Conservation (phyloP, 2,113 vertebrate genomes). For the Sterna hirundo region DNA sequence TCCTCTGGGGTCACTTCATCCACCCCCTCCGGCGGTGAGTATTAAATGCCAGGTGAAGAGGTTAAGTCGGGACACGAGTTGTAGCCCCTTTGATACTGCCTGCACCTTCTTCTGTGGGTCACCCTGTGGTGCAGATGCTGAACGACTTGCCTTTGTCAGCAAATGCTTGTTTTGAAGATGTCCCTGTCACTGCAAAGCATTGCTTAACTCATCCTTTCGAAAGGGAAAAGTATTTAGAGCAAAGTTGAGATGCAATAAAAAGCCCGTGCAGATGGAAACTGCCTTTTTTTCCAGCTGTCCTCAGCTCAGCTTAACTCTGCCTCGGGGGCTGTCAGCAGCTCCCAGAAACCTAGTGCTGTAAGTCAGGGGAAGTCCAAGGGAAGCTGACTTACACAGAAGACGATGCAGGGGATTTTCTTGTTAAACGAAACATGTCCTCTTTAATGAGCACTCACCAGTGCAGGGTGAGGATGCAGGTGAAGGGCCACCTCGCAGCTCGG, state of each 20-base stretch:
- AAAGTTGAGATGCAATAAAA: constrained; percentile 33
- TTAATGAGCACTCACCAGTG: accelerated
- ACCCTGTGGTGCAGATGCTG: not conserved
- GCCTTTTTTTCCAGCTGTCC: not conserved
- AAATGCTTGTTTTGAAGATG: not conserved
- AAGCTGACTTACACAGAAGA: not conserved
- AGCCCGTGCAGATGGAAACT: not conserved
- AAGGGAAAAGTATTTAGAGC: constrained; percentile 24
- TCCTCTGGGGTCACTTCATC: not conserved
- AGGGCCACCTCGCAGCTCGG: accelerated
- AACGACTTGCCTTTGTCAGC: not conserved
- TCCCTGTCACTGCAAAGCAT: not conserved
- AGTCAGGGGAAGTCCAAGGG: not conserved
- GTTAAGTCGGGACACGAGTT: accelerated
- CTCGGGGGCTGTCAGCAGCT: not conserved
- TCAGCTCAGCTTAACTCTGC: not conserved
- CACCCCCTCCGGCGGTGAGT: accelerated
- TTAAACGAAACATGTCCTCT: not conserved
- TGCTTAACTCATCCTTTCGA: not conserved
- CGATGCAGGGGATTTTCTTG: not conserved
- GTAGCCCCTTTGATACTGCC: not conserved
- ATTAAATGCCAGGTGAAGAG: not conserved
- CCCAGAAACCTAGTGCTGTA: not conserved
- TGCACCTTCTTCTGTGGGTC: not conserved
- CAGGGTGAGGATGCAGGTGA: not conserved